Evolutionary conservation across 1,140 invertebrate species (phyloP).

Genomic region (Calephelis nemesis): DNA sequence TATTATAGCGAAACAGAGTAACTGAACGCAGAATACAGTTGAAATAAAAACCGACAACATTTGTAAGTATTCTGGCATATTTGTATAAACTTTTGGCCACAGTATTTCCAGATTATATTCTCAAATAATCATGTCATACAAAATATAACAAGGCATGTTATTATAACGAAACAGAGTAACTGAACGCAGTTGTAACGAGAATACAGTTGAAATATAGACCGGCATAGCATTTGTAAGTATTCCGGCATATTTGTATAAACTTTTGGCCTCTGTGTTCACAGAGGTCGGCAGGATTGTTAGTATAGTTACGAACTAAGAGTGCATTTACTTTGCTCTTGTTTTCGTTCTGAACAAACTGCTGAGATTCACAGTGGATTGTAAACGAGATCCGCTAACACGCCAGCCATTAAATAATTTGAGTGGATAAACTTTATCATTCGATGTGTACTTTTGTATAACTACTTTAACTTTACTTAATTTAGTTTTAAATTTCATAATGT

Average conservation of each 20-base stretch:
- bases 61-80: slow-evolving; percentile 17
- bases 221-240: slow-evolving; percentile 7
- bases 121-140: no score
- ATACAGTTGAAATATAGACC: slow-evolving; percentile 3
- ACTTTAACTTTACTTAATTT: no score
- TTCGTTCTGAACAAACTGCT: slow-evolving; percentile 14
- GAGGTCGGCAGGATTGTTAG: slow-evolving; percentile 18
- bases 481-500: no score
- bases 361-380: slow-evolving; percentile 21
- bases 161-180: no score
- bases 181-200: background rate
- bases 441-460: no score
- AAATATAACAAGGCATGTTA: no score
- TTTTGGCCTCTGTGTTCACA: slow-evolving; percentile 19
- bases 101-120: slow-evolving; percentile 8
- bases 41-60: background rate
- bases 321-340: slow-evolving; percentile 26
- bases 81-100: slow-evolving; percentile 16
- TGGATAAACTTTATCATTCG: no score
- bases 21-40: background rate
- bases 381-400: slow-evolving; percentile 16
- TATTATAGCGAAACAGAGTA: no score
- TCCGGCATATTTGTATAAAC: slow-evolving; percentile 21
- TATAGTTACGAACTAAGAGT: slow-evolving; percentile 17
- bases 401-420: slow-evolving; percentile 17